Evolutionary conservation across 2,888 invertebrate species (phyloP).

Genomic region (Caenorhabditis doughertyi): DNA sequence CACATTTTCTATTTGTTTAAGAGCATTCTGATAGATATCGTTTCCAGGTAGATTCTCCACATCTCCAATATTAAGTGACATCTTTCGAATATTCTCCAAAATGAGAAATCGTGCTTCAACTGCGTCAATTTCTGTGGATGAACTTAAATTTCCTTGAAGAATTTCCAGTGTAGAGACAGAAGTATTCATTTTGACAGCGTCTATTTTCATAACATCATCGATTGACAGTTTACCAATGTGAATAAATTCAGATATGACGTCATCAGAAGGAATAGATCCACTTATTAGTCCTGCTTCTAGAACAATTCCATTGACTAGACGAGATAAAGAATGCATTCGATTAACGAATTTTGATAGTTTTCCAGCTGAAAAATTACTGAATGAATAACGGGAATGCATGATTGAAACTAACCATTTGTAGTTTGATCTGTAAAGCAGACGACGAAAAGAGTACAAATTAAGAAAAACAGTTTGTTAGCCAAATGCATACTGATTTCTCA

Average conservation of each 20-base stretch:
- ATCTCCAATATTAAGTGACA: not conserved
- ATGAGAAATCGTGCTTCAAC: not conserved
- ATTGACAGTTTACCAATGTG: not conserved
- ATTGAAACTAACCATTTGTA: not conserved
- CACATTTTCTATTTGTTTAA: not conserved
- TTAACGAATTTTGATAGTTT: not conserved
- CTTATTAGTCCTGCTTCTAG: not conserved
- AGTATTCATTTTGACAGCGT: not conserved
- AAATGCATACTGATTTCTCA: conserved; percentile 19
- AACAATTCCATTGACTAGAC: not conserved
- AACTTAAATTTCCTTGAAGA: not conserved
- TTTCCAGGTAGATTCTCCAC: not conserved
- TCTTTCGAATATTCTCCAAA: not conserved
- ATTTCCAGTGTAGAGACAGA: not conserved
- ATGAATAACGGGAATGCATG: too few species aligned
- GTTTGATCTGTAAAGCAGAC: not conserved
- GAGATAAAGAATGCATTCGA: not conserved
- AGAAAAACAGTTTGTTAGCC: conserved; percentile 12
- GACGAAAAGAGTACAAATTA: conserved; percentile 7
- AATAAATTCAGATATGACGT: conserved; percentile 4
- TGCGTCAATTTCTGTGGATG: not conserved
- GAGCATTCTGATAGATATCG: not conserved
- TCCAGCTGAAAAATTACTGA: conserved; percentile 4
- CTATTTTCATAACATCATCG: not conserved
- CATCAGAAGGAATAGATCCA: not conserved